Conservation (phyloP, 92 coral and sea anemone species). For the Porites cylindrica region DNA sequence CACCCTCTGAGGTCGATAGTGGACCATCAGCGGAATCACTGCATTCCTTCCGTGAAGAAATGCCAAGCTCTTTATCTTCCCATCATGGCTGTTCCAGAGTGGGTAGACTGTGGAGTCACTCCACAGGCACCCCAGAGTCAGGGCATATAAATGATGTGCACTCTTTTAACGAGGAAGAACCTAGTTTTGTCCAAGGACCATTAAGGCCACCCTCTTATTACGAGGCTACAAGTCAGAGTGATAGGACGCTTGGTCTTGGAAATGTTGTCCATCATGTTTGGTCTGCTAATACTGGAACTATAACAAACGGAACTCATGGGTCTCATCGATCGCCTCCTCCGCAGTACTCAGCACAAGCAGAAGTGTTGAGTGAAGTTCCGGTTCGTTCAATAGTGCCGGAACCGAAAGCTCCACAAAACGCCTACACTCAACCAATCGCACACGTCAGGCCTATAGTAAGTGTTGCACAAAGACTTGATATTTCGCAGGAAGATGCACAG, state of each 20-base stretch:
- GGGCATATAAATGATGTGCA: slow-evolving; percentile 68
- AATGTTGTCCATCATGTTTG: slow-evolving; percentile 68
- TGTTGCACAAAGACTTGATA: slow-evolving; percentile 44
- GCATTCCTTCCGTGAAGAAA: slow-evolving; percentile 90
- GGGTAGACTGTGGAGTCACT: slow-evolving; percentile 70
- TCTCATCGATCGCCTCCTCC: slow-evolving; percentile 64
- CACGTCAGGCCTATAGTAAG: slow-evolving; percentile 56
- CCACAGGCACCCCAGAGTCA: slow-evolving; percentile 60
- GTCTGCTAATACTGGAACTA: slow-evolving; percentile 41
- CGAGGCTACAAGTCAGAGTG: slow-evolving; percentile 79
- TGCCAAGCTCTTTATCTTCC: slow-evolving; percentile 78
- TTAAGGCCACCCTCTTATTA: slow-evolving; percentile 85
- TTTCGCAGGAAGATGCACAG: slow-evolving; percentile 67
- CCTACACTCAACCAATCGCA: slow-evolving; percentile 71
- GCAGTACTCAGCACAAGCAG: slow-evolving; percentile 71
- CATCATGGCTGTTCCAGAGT: slow-evolving; percentile 65
- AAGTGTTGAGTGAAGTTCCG: slow-evolving; percentile 29
- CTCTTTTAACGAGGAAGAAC: slow-evolving; percentile 89
- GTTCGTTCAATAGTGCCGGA: slow-evolving; percentile 33
- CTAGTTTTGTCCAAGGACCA: slow-evolving; percentile 70
- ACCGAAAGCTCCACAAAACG: slow-evolving; percentile 47
- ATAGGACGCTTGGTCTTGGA: slow-evolving; percentile 53
- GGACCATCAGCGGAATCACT: slow-evolving; percentile 53
- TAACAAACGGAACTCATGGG: slow-evolving; percentile 54
- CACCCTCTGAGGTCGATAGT: slow-evolving; percentile 28